A percentile compares a stretch with the other conserved stretches of the same genome.
Conservation (phyloP, 2,797 vertebrate genomes). For the Peromyscus eremicus region DNA sequence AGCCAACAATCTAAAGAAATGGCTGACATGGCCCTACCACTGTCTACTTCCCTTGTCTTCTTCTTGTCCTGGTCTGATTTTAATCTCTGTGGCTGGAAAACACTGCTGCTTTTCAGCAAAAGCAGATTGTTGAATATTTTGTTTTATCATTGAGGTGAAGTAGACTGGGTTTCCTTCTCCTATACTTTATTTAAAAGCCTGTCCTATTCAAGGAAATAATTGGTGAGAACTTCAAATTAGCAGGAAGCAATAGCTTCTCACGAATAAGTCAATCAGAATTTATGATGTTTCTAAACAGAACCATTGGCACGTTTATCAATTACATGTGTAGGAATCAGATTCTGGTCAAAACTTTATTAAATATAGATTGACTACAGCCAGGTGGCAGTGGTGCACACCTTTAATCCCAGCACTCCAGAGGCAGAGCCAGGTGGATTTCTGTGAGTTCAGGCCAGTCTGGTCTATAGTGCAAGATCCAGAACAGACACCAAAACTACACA, state of each 20-base stretch:
- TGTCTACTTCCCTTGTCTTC: background rate
- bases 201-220: background rate
- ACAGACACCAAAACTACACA: too few species aligned
- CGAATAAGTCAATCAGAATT: background rate
- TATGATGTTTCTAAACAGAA: conserved; percentile 17
- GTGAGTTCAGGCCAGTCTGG: too few species aligned
- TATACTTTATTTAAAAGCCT: background rate
- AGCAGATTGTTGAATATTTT: background rate
- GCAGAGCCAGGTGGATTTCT: too few species aligned
- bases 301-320: background rate
- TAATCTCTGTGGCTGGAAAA: conserved; percentile 34
- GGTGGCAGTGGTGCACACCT: too few species aligned
- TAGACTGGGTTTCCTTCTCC: background rate
- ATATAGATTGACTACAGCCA: background rate
- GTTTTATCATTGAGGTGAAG: background rate
- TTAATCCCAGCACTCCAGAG: too few species aligned
- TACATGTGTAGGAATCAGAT: background rate
- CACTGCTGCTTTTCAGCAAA: background rate
- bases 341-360: background rate
- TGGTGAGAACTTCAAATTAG: background rate
- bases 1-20: background rate
- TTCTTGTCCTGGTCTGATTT: background rate
- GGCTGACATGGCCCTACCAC: background rate
- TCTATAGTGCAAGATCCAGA: too few species aligned
- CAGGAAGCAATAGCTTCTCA: background rate